Evolutionary conservation across 64 coral and sea anemone species (phyloP).

Genomic region (Dendronephthya gigantea): DNA sequence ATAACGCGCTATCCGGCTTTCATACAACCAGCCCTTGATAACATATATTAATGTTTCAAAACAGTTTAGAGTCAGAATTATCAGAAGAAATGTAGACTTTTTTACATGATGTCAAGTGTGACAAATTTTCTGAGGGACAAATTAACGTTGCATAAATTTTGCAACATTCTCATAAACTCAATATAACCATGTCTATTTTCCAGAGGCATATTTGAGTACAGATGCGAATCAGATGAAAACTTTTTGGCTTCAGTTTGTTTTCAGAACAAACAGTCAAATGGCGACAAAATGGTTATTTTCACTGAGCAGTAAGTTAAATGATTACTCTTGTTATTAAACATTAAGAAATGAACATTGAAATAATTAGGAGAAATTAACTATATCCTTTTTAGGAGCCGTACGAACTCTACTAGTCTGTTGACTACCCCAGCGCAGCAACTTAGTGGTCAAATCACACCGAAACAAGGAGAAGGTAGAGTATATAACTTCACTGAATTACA

Average conservation of each 20-base stretch:
- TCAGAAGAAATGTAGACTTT: too few relatives aligned
- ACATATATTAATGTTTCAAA: too few relatives aligned
- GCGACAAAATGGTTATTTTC: conserved; percentile 81
- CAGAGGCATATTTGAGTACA: conserved; percentile 62
- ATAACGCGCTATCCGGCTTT: too few relatives aligned
- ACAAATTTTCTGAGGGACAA: too few relatives aligned
- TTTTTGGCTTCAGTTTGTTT: conserved; percentile 40
- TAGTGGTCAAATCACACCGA: conserved; percentile 1
- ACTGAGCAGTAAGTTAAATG: conserved; percentile 62
- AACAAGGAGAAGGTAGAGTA: conserved; percentile 5
- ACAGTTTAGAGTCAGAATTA: too few relatives aligned
- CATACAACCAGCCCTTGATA: too few relatives aligned
- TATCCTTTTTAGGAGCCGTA: background rate
- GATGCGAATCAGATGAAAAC: conserved; percentile 51
- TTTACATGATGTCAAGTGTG: too few relatives aligned
- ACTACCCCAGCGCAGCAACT: background rate
- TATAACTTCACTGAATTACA: too few relatives aligned
- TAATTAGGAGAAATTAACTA: background rate
- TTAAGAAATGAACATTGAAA: background rate
- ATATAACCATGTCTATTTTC: background rate
- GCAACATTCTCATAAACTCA: background rate
- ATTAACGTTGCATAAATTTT: too few relatives aligned
- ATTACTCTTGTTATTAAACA: background rate
- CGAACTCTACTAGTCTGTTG: background rate
- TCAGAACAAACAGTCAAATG: conserved; percentile 36